phyloP scores from a whole-genome alignment of 2,888 invertebrate genomes.

The Cheilosia soror region DNA sequence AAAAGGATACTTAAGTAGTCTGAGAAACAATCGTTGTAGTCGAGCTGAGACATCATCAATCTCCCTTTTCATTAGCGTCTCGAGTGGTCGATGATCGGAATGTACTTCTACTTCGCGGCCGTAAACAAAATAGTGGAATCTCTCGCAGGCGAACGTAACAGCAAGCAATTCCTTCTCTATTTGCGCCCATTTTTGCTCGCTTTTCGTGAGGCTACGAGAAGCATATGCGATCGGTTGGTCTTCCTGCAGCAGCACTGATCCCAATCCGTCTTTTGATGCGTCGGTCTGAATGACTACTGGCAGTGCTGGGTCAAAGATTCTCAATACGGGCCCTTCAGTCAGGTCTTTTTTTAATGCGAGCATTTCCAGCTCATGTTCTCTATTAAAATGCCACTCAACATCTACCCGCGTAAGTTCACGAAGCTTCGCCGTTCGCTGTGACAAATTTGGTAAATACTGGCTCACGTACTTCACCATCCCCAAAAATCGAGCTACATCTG shows the following conservation, averaged over 20 bases:
- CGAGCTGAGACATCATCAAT: slow-evolving; percentile 45
- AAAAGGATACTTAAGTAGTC: slow-evolving; percentile 41
- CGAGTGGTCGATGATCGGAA: slow-evolving; percentile 80
- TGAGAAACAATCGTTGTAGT: slow-evolving; percentile 44
- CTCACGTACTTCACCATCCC: slow-evolving; percentile 13
- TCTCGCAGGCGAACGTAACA: slow-evolving; percentile 77
- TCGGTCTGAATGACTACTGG: not conserved
- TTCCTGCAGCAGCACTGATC: too few relatives aligned
- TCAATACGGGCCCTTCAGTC: slow-evolving; percentile 16
- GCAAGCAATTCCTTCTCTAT: slow-evolving; percentile 81
- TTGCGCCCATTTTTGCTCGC: slow-evolving; percentile 72
- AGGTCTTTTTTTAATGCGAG: not conserved
- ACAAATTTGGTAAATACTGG: slow-evolving; percentile 20
- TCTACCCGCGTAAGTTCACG: slow-evolving; percentile 25
- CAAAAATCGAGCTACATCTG: slow-evolving; percentile 9
- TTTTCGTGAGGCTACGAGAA: too few relatives aligned
- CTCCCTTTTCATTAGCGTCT: slow-evolving; percentile 37
- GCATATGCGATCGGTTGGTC: too few relatives aligned
- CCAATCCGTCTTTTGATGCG: slow-evolving; percentile 72
- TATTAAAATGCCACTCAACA: slow-evolving; percentile 41
- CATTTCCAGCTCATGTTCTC: not conserved
- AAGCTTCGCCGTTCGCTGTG: slow-evolving; percentile 26
- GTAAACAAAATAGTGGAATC: slow-evolving; percentile 43
- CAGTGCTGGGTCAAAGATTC: slow-evolving; percentile 14
- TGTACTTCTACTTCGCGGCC: slow-evolving; percentile 77